Evolutionary conservation across 2,888 invertebrate genomes (phyloP).

Genomic region (Brachyopa scutellaris): DNA sequence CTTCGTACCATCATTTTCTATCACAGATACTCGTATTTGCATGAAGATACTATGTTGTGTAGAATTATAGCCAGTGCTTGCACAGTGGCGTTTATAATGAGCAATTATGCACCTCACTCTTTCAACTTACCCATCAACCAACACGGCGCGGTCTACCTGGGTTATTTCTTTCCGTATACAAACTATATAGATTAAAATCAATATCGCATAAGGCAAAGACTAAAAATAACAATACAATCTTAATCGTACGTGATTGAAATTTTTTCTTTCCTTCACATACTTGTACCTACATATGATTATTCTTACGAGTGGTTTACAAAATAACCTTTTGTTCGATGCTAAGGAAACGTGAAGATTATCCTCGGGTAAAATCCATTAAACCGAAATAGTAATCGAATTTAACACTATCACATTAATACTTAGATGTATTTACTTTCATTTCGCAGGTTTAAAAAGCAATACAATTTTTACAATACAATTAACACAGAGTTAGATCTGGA

Average conservation of each 20-base stretch:
- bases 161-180: not conserved
- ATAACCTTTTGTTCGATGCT: not conserved
- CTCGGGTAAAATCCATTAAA: not conserved
- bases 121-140: no score
- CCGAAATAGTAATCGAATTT: no score
- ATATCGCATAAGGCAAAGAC: not conserved
- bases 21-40: no score
- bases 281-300: not conserved
- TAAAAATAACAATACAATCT: not conserved
- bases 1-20: no score
- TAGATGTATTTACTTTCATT: not conserved
- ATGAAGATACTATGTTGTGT: no score
- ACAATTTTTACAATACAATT: no score
- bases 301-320: slow-evolving; percentile 11
- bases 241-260: slow-evolving; percentile 8
- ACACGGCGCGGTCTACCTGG: no score
- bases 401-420: no score
- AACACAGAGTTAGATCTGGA: no score
- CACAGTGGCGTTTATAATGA: no score
- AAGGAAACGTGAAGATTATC: not conserved
- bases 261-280: not conserved
- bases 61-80: no score
- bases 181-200: not conserved
- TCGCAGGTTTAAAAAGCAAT: slow-evolving; percentile 9
- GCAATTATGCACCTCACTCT: no score